These are phyloP conservation scores for Galerucella calmariensis DNA, from an alignment of 2,888 invertebrate genomes.

Conservation along the genomic window DNA sequence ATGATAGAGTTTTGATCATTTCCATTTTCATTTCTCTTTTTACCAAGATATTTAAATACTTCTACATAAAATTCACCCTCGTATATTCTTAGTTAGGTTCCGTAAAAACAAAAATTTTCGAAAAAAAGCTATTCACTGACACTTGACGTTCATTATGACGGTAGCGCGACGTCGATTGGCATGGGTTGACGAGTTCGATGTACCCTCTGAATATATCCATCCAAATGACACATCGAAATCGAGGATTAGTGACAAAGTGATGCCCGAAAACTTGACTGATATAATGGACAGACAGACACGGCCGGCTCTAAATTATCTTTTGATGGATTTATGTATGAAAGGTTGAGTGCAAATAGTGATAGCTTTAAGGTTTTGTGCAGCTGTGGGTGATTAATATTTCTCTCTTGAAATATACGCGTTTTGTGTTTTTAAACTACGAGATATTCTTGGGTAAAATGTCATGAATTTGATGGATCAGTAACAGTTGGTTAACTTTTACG, in stretches of 20 bases:
- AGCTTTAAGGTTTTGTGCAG: conserved; percentile 47
- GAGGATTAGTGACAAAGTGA: conserved; percentile 49
- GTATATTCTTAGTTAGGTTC: too few relatives aligned
- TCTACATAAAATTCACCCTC: background rate
- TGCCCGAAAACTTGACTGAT: conserved; percentile 48
- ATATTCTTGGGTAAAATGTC: conserved; percentile 33
- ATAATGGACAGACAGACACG: conserved; percentile 46
- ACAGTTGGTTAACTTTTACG: conserved; percentile 37
- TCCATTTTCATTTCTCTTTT: too few relatives aligned
- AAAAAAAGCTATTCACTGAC: background rate
- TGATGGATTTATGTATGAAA: conserved; percentile 50
- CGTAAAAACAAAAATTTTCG: background rate
- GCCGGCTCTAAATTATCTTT: conserved; percentile 47
- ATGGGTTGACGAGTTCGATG: conserved; percentile 33
- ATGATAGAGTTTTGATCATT: too few relatives aligned
- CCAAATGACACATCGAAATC: conserved; percentile 41
- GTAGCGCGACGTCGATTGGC: conserved; percentile 30
- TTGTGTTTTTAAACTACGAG: conserved; percentile 36
- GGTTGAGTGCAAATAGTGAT: conserved; percentile 51
- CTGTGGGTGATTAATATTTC: conserved; percentile 45
- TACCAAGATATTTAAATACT: too few relatives aligned
- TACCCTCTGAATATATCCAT: conserved; percentile 38
- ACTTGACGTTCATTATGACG: conserved; percentile 12
- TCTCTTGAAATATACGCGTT: conserved; percentile 38
- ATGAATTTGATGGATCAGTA: conserved; percentile 39